These are phyloP conservation scores for Aphelinus certus DNA, from an alignment of 1,140 invertebrate genomes.

Conservation along the genomic window DNA sequence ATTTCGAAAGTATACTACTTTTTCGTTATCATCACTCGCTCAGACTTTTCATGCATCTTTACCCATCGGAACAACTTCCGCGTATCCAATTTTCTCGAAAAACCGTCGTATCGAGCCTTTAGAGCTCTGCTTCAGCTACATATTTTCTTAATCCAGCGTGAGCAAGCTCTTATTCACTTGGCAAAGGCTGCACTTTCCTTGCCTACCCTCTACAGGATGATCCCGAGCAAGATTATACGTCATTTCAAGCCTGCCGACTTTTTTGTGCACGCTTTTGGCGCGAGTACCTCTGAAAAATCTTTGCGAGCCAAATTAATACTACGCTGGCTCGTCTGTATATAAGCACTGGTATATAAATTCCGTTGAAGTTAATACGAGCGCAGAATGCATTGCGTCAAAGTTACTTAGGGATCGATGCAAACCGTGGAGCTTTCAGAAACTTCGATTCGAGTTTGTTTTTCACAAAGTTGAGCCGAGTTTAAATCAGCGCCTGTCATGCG, in stretches of 20 bases:
- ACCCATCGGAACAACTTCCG: no score
- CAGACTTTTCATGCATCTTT: no score
- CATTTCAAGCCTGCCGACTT: neutral
- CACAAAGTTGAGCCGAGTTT: constrained; percentile 27
- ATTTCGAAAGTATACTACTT: no score
- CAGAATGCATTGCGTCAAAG: constrained; percentile 22
- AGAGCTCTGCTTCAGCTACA: no score
- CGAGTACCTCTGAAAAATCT: neutral
- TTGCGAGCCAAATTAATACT: constrained; percentile 17
- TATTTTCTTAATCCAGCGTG: no score
- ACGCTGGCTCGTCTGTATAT: constrained; percentile 6
- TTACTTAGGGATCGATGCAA: constrained; percentile 29
- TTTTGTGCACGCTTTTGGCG: neutral
- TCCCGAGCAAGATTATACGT: neutral
- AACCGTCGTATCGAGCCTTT: no score
- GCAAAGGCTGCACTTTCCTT: no score
- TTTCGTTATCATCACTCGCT: no score
- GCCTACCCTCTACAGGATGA: no score
- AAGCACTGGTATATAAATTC: neutral
- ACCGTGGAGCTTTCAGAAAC: constrained; percentile 28
- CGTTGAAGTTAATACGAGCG: constrained; percentile 17
- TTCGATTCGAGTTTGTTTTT: constrained; percentile 30
- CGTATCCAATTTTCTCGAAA: no score
- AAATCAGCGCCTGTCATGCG: constrained; percentile 14
- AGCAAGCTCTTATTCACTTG: no score